These are phyloP conservation scores for Diploptera punctata DNA, from an alignment of 2,888 invertebrate genomes.

Conservation along the genomic window DNA sequence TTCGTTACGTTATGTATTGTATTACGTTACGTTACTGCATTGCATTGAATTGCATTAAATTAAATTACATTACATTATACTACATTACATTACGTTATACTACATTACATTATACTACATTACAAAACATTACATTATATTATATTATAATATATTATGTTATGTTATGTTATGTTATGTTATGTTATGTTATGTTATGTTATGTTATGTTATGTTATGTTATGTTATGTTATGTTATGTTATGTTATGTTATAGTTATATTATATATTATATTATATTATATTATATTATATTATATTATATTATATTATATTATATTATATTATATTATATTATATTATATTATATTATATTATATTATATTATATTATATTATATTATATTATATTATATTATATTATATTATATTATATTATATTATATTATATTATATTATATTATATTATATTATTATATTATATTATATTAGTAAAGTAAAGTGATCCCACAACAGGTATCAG, in stretches of 20 bases:
- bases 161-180: too few species aligned
- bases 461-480: too few species aligned
- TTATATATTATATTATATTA: not conserved
- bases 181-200: not conserved
- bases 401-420: not conserved
- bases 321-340: not conserved
- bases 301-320: not conserved
- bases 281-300: not conserved
- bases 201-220: not conserved
- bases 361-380: not conserved
- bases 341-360: not conserved
- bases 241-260: not conserved
- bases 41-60: too few species aligned
- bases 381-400: not conserved
- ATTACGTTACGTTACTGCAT: too few species aligned
- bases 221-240: not conserved
- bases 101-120: too few species aligned
- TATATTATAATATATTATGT: too few species aligned
- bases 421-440: not conserved
- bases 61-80: too few species aligned
- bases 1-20: too few species aligned
- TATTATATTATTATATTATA: not conserved
- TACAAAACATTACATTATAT: too few species aligned
- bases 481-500: too few species aligned
- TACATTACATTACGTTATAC: too few species aligned